These are phyloP conservation scores for Dynastes maya DNA, from an alignment of 2,888 invertebrate genomes.

Conservation along the genomic window DNA sequence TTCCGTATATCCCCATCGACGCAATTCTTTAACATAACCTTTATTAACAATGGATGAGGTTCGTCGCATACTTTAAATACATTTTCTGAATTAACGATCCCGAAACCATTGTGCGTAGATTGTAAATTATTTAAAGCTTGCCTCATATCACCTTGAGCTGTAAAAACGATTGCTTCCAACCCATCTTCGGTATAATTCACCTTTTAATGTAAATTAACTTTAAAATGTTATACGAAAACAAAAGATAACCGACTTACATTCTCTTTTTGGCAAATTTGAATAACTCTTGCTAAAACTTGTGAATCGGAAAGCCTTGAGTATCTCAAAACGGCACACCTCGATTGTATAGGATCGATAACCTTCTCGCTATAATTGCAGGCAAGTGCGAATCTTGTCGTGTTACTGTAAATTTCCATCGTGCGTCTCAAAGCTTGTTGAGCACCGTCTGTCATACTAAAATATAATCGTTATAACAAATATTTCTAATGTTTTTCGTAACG, in stretches of 20 bases:
- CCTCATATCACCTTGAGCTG: conserved; percentile 98
- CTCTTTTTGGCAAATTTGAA: conserved; percentile 84
- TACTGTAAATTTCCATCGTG: conserved; percentile 99
- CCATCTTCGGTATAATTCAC: conserved; percentile 93
- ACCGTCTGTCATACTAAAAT: conserved; percentile 95
- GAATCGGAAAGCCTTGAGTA: conserved; percentile 93
- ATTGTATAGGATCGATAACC: conserved; percentile 99
- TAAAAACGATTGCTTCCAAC: conserved; percentile 95
- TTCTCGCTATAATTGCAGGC: conserved; percentile 99
- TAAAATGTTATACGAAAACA: neutral
- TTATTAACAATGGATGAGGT: conserved; percentile 95
- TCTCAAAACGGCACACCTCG: conserved; percentile 96
- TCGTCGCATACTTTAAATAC: conserved; percentile 99
- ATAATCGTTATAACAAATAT: neutral
- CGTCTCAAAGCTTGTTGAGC: conserved; percentile 97
- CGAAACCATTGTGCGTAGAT: conserved; percentile 94
- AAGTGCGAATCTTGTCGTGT: conserved; percentile 96
- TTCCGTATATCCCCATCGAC: conserved; percentile 85
- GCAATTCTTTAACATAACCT: conserved; percentile 92
- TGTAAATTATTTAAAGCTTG: conserved; percentile 98
- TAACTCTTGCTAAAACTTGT: conserved; percentile 87
- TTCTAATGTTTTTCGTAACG: conserved; percentile 42
- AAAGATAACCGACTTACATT: conserved; percentile 71
- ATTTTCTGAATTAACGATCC: conserved; percentile 91
- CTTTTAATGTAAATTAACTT: conserved; percentile 62